Percentiles rank a stretch among this genome's conserved stretches.
Evolutionary conservation across 2,797 vertebrate species (phyloP).

Genomic region (Pelodytes ibericus): DNA sequence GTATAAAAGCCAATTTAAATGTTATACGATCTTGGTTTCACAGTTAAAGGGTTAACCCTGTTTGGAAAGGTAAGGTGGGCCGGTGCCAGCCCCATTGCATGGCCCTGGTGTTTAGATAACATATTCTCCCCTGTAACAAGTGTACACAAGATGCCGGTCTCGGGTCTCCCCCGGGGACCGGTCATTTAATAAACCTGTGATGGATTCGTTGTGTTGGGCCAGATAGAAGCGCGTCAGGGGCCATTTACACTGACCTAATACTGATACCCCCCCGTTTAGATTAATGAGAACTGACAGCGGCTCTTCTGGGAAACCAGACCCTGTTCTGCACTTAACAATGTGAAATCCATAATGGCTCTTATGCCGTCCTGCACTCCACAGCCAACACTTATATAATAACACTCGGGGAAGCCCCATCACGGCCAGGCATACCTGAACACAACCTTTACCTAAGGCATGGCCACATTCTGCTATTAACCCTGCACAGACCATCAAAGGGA

Average conservation of each 20-base stretch:
- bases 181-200: background rate
- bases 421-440: too few species aligned
- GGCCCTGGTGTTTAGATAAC: too few species aligned
- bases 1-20: too few species aligned
- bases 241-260: constrained; percentile 11
- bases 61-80: too few species aligned
- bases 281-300: constrained; percentile 25
- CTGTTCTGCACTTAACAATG: background rate
- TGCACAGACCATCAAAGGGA: too few species aligned
- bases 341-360: constrained; percentile 4
- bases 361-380: background rate
- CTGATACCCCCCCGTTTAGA: background rate
- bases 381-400: background rate
- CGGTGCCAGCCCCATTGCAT: too few species aligned
- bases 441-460: too few species aligned
- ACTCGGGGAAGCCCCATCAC: background rate
- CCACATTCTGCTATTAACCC: too few species aligned
- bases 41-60: too few species aligned
- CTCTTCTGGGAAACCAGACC: background rate
- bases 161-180: background rate
- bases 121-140: too few species aligned
- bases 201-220: constrained; percentile 9
- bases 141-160: too few species aligned
- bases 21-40: too few species aligned
- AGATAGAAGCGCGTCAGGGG: constrained; percentile 3